Conservation (phyloP, 2,797 vertebrate genomes). For the Benthosema pterotum region DNA sequence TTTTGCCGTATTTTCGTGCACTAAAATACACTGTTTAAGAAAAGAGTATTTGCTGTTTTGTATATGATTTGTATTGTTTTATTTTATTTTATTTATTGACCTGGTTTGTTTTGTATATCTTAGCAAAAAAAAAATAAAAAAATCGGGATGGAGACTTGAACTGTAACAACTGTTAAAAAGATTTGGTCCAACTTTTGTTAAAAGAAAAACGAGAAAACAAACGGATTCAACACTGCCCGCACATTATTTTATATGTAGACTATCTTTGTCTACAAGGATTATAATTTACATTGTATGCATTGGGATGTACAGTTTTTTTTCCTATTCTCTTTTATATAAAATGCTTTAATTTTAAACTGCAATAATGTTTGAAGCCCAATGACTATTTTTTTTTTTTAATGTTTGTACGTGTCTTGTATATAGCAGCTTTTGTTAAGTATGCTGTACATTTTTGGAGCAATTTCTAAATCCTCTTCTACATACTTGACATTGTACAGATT, state of each 20-base stretch:
- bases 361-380: constrained; percentile 42
- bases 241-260: constrained; percentile 46
- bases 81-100: constrained; percentile 80
- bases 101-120: constrained; percentile 60
- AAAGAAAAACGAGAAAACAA: constrained; percentile 20
- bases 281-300: constrained; percentile 41
- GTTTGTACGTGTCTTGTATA: constrained; percentile 64
- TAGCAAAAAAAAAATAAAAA: constrained; percentile 52
- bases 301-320: constrained; percentile 43
- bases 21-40: constrained; percentile 77
- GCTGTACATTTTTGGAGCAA: constrained; percentile 55
- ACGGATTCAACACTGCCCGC: constrained; percentile 25
- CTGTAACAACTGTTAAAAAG: constrained; percentile 42
- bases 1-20: constrained; percentile 76
- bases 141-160: constrained; percentile 61
- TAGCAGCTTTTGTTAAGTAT: constrained; percentile 53
- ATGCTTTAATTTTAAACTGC: constrained; percentile 51
- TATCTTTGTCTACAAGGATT: constrained; percentile 46
- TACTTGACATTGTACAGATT: constrained; percentile 70
- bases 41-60: constrained; percentile 68
- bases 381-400: constrained; percentile 42
- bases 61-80: constrained; percentile 70
- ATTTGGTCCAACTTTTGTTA: constrained; percentile 32
- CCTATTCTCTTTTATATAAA: constrained; percentile 30
- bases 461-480: constrained; percentile 57